A percentile compares a stretch with the other conserved stretches of the same genome.
These are phyloP conservation scores for Danaus chrysippus DNA, from an alignment of 2,888 invertebrate species.

Conservation along the genomic window DNA sequence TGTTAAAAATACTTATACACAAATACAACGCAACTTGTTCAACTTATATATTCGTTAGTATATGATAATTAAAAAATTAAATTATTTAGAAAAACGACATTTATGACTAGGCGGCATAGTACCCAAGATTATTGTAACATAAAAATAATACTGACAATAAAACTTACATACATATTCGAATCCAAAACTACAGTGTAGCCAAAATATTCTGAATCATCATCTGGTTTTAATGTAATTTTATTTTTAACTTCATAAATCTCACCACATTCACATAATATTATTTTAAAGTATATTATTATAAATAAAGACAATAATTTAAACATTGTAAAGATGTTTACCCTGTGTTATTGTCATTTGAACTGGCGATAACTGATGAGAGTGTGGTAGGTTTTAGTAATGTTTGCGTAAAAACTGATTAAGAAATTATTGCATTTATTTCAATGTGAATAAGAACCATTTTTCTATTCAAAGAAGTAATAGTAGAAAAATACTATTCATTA, in stretches of 20 bases:
- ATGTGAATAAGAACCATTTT: no score
- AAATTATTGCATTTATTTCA: no score
- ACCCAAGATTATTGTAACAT: background rate
- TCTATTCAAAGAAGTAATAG: no score
- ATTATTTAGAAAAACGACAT: background rate
- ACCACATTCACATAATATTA: constrained; percentile 23
- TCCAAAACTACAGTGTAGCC: constrained; percentile 52
- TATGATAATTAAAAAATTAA: background rate
- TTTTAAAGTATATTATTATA: constrained; percentile 10
- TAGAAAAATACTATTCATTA: no score
- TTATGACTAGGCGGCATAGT: background rate
- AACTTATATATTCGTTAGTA: no score
- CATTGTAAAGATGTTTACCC: background rate
- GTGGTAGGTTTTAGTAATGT: background rate
- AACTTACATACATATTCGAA: constrained; percentile 16
- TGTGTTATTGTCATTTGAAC: background rate
- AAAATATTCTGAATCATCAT: constrained; percentile 47
- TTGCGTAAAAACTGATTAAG: background rate
- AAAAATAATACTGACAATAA: constrained; percentile 1
- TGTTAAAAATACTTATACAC: no score
- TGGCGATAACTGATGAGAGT: background rate
- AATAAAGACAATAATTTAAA: constrained; percentile 5
- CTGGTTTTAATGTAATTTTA: constrained; percentile 46
- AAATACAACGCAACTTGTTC: no score
- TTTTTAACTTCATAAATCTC: constrained; percentile 55